A percentile compares a stretch with the other conserved stretches of the same genome.
Evolutionary conservation across 2,888 invertebrate species (phyloP).

Genomic region (Drosophila demipolita): DNA sequence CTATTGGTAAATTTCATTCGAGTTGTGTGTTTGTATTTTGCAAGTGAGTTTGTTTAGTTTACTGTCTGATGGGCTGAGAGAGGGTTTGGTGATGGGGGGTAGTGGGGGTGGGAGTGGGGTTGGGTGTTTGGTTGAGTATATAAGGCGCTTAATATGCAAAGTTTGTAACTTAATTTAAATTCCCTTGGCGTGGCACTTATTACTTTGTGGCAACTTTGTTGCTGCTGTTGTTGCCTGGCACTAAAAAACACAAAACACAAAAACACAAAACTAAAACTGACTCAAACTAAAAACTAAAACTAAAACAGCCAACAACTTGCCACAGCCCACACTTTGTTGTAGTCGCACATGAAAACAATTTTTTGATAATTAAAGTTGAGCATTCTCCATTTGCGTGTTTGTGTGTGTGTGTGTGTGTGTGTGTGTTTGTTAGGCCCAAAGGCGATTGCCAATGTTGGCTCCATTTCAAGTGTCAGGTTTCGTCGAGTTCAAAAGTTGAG

Average conservation of each 20-base stretch:
- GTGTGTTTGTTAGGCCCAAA: constrained; percentile 31
- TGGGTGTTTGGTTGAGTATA: constrained; percentile 5
- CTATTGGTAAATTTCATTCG: constrained; percentile 53
- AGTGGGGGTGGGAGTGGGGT: neutral
- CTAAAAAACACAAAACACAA: constrained; percentile 35
- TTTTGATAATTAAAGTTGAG: constrained; percentile 65
- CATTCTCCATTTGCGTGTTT: constrained; percentile 35
- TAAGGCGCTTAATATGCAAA: constrained; percentile 69
- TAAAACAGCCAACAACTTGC: constrained; percentile 54
- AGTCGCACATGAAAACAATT: constrained; percentile 66
- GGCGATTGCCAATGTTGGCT: constrained; percentile 60
- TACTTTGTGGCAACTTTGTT: constrained; percentile 65
- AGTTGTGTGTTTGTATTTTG: constrained; percentile 48
- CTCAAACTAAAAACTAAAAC: constrained; percentile 33
- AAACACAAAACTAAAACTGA: constrained; percentile 50
- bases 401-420: neutral
- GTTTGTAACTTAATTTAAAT: constrained; percentile 76
- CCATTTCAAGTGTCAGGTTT: constrained; percentile 64
- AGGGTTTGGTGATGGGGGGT: neutral
- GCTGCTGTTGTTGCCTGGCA: constrained; percentile 40
- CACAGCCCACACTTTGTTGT: constrained; percentile 56
- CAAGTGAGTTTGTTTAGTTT: constrained; percentile 47
- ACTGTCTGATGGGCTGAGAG: neutral
- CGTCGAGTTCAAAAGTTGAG: constrained; percentile 51
- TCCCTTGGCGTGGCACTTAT: constrained; percentile 70